These are phyloP conservation scores for Lethenteron reissneri DNA, from an alignment of 2,113 vertebrate genomes.

Conservation along the genomic window DNA sequence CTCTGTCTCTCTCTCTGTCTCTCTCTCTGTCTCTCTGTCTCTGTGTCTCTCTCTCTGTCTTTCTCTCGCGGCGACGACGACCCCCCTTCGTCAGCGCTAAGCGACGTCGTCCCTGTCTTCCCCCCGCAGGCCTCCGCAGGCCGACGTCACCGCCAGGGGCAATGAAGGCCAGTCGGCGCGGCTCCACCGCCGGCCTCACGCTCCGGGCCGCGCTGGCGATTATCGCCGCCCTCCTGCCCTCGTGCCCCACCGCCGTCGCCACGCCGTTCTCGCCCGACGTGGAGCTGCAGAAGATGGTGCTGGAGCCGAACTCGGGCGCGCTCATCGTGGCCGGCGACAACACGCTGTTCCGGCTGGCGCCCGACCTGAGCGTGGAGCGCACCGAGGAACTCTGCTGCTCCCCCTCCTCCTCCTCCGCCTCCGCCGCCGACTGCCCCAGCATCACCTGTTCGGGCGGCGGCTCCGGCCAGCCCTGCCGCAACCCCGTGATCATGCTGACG, in stretches of 20 bases:
- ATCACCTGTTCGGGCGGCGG: no score
- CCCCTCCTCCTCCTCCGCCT: conserved; percentile 24
- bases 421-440: conserved; percentile 44
- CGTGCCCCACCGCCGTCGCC: no score
- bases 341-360: conserved; percentile 60
- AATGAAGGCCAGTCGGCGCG: no score
- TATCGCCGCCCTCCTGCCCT: no score
- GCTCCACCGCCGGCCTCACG: no score
- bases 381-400: conserved; percentile 12
- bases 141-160: no score
- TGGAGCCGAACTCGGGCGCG: conserved; percentile 37
- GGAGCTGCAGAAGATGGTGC: conserved; percentile 20
- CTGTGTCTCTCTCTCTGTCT: neutral
- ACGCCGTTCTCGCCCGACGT: no score
- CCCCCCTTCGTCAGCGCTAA: neutral
- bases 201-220: no score
- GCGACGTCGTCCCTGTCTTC: no score
- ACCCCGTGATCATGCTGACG: conserved; percentile 45
- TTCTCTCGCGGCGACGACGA: neutral
- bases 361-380: conserved; percentile 34
- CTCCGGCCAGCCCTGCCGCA: no score
- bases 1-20: no score
- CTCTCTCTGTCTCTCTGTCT: neutral
- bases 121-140: no score
- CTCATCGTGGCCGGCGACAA: conserved; percentile 69